These are phyloP conservation scores for Microtus richardsoni DNA, from an alignment of 2,113 vertebrate species.

Conservation along the genomic window DNA sequence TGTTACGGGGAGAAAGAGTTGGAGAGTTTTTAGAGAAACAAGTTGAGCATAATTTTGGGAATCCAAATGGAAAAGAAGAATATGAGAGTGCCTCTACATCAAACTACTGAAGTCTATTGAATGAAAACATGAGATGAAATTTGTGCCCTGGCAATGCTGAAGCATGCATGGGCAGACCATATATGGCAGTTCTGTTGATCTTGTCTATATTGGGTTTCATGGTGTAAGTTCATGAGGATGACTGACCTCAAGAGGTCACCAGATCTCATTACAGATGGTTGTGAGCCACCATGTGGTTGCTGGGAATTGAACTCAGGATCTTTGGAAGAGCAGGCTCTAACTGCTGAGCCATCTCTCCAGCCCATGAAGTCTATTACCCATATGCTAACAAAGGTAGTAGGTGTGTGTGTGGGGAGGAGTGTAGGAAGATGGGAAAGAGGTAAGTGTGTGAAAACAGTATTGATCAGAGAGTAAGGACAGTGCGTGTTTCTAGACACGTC, in stretches of 20 bases:
- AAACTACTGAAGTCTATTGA: background rate
- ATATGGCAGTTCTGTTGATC: too few species aligned
- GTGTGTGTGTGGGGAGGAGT: accelerated
- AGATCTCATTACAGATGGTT: too few species aligned
- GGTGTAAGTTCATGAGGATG: too few species aligned
- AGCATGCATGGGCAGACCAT: too few species aligned
- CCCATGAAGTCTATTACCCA: background rate
- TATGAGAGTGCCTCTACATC: background rate
- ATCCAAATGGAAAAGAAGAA: background rate
- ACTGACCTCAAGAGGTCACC: too few species aligned
- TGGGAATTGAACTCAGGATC: too few species aligned
- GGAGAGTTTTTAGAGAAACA: conserved; percentile 8
- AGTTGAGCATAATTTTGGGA: conserved; percentile 22
- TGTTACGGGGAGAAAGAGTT: background rate
- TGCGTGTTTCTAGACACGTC: background rate
- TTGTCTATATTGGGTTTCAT: too few species aligned
- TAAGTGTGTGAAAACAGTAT: background rate
- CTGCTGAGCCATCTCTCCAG: too few species aligned
- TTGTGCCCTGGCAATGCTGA: too few species aligned
- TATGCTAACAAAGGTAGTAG: background rate
- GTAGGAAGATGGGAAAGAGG: background rate
- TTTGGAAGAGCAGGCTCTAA: too few species aligned
- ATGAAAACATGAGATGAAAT: too few species aligned
- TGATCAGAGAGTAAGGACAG: background rate
- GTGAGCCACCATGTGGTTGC: too few species aligned